phyloP scores from a whole-genome alignment of 2,797 vertebrate genomes.

The Adelosebastes latens region DNA sequence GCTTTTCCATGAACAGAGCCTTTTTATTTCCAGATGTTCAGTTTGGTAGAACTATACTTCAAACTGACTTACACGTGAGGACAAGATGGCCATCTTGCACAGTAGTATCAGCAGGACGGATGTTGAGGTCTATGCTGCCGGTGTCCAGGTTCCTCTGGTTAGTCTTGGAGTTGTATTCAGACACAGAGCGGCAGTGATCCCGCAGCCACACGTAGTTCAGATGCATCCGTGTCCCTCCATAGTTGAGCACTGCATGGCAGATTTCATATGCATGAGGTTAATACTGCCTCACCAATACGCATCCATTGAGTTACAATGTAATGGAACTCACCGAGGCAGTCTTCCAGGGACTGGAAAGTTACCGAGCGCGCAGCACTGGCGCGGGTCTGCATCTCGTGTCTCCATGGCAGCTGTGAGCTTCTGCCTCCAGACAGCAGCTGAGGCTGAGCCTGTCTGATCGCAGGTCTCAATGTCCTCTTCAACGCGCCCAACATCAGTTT shows the following conservation, averaged over 20 bases:
- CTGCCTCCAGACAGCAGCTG: neutral
- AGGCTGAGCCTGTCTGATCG: neutral
- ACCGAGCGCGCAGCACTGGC: conserved; percentile 1
- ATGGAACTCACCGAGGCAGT: conserved; percentile 74
- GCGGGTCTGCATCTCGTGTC: conserved; percentile 13
- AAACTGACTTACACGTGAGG: conserved; percentile 87
- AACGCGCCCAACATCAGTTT: conserved; percentile 5
- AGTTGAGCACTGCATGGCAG: conserved; percentile 80
- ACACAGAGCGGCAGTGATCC: conserved; percentile 91
- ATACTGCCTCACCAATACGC: accelerated
- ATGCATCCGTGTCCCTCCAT: conserved; percentile 79
- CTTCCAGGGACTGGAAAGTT: conserved; percentile 41
- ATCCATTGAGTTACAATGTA: accelerated
- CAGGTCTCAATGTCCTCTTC: neutral
- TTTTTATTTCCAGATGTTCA: neutral
- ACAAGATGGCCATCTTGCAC: conserved; percentile 83
- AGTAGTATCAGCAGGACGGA: conserved; percentile 82
- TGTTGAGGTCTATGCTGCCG: conserved; percentile 85
- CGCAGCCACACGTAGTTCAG: conserved; percentile 94
- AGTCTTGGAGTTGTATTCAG: conserved; percentile 89
- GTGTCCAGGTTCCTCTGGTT: conserved; percentile 93
- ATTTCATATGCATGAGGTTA: neutral
- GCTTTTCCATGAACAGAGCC: neutral
- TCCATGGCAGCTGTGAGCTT: neutral
- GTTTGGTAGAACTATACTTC: neutral